Conservation (phyloP, 2,888 invertebrate genomes). For the Tetragonisca angustula region DNA sequence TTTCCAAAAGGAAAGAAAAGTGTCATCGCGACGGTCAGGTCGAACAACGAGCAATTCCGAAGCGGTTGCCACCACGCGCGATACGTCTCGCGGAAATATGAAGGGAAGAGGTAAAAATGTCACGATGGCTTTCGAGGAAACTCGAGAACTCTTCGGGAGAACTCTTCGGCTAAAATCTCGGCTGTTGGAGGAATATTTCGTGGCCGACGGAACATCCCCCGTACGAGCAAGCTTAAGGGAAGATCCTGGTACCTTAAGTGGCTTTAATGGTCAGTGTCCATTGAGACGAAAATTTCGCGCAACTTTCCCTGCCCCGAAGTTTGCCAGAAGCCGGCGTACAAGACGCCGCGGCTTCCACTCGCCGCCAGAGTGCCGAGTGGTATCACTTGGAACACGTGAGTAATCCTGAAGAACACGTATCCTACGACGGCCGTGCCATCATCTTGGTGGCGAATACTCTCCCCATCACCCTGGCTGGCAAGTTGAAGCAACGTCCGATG, state of each 20-base stretch:
- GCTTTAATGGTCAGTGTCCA: slow-evolving; percentile 60
- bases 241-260: slow-evolving; percentile 59
- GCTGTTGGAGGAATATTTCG: slow-evolving; percentile 49
- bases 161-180: slow-evolving; percentile 17
- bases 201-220: slow-evolving; percentile 29
- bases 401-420: slow-evolving; percentile 52
- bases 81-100: slow-evolving; percentile 13
- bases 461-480: background rate
- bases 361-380: slow-evolving; percentile 47
- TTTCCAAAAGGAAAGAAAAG: background rate
- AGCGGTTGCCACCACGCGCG: background rate
- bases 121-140: slow-evolving; percentile 25
- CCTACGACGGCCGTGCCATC: slow-evolving; percentile 5
- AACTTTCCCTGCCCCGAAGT: slow-evolving; percentile 55
- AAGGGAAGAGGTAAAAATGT: slow-evolving; percentile 20
- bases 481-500: slow-evolving; percentile 30
- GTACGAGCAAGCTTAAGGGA: slow-evolving; percentile 44
- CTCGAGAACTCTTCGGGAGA: slow-evolving; percentile 9
- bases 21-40: background rate
- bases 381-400: slow-evolving; percentile 54
- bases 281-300: slow-evolving; percentile 64
- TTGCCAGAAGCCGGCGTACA: slow-evolving; percentile 45
- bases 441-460: slow-evolving; percentile 5
- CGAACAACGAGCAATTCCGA: background rate
- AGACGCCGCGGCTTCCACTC: slow-evolving; percentile 29